Conservation (phyloP, 1,140 invertebrate species). For the Panulirus ornatus region DNA sequence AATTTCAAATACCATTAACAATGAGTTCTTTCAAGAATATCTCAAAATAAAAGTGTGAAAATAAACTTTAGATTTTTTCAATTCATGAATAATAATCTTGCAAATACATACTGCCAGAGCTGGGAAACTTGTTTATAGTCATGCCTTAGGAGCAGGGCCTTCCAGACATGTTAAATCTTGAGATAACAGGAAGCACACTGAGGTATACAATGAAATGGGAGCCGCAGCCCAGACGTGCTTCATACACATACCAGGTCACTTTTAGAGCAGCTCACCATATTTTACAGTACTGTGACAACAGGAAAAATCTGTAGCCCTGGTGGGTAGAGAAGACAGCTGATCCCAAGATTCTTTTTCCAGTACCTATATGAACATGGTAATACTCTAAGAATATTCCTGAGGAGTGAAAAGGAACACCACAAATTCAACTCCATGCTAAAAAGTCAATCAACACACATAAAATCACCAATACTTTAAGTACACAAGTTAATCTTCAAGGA, state of each 20-base stretch:
- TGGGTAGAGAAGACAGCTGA: background rate
- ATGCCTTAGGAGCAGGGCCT: background rate
- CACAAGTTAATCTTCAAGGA: too few relatives aligned
- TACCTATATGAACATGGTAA: background rate
- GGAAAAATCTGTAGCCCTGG: background rate
- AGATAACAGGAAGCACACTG: background rate
- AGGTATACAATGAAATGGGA: background rate
- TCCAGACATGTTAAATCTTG: background rate
- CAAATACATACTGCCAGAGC: slow-evolving; percentile 8
- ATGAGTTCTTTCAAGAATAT: too few relatives aligned
- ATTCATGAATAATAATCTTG: background rate
- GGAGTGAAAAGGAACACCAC: background rate
- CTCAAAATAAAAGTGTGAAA: background rate
- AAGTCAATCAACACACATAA: too few relatives aligned
- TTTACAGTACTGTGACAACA: background rate
- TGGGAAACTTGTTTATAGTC: slow-evolving; percentile 43
- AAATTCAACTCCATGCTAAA: background rate
- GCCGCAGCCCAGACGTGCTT: slow-evolving; percentile 61
- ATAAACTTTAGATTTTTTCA: background rate
- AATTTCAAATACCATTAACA: too few relatives aligned
- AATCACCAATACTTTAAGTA: too few relatives aligned
- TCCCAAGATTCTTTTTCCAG: background rate
- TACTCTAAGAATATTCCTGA: background rate
- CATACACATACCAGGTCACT: slow-evolving; percentile 60
- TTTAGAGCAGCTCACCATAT: slow-evolving; percentile 51